Evolutionary conservation across 2,888 invertebrate genomes (phyloP).

Genomic region (Tricholauxania praeusta): DNA sequence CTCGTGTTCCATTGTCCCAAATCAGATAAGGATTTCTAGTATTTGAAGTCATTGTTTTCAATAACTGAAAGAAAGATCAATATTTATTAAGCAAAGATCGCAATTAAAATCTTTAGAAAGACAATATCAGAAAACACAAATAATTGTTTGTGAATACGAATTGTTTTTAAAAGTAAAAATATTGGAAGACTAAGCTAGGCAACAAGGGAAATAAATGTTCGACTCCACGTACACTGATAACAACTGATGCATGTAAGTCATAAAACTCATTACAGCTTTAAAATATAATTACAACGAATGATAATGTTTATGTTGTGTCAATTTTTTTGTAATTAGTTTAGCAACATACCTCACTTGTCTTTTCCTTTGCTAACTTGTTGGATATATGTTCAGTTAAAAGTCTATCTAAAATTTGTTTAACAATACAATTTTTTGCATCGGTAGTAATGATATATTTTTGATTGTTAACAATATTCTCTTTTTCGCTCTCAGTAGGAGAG

Average conservation of each 20-base stretch:
- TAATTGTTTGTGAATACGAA: neutral
- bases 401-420: constrained; percentile 74
- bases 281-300: too few species aligned
- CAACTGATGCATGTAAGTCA: neutral
- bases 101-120: neutral
- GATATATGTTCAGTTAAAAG: constrained; percentile 91
- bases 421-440: constrained; percentile 71
- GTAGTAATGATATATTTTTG: constrained; percentile 47
- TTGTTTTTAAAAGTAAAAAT: too few species aligned
- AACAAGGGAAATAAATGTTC: too few species aligned
- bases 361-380: constrained; percentile 77
- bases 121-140: neutral
- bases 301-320: neutral
- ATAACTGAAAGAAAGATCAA: constrained; percentile 69
- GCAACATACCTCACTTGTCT: constrained; percentile 77
- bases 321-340: too few species aligned
- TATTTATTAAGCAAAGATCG: constrained; percentile 15
- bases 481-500: constrained; percentile 56
- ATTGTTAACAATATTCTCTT: constrained; percentile 44
- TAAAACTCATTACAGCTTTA: neutral
- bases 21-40: constrained; percentile 95
- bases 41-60: constrained; percentile 96
- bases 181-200: too few species aligned
- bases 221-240: too few species aligned
- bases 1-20: constrained; percentile 98